These are phyloP conservation scores for Papilio helenus DNA, from an alignment of 1,140 invertebrate species.

Conservation along the genomic window DNA sequence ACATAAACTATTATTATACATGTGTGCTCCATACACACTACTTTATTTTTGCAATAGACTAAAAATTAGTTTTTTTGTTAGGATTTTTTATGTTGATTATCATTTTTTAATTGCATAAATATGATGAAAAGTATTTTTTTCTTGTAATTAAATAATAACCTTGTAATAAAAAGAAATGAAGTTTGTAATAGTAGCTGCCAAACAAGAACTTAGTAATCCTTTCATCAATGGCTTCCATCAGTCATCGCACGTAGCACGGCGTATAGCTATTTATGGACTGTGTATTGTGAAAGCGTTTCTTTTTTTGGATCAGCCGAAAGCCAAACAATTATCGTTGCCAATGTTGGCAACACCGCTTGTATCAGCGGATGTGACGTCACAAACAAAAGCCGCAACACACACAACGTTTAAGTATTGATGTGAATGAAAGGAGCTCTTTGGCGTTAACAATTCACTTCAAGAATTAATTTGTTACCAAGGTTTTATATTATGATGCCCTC, in stretches of 20 bases:
- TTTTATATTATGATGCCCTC: background rate
- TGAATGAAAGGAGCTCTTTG: background rate
- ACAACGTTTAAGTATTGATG: background rate
- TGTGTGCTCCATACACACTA: too few species aligned
- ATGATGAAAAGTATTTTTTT: too few species aligned
- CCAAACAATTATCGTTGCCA: slow-evolving; percentile 14
- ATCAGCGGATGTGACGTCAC: slow-evolving; percentile 18
- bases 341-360: background rate
- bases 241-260: slow-evolving; percentile 8
- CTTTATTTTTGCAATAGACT: too few species aligned
- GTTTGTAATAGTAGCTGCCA: background rate
- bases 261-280: slow-evolving; percentile 14
- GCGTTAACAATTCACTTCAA: background rate
- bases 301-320: slow-evolving; percentile 17
- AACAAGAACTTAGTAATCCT: background rate
- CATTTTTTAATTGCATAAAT: too few species aligned
- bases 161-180: too few species aligned
- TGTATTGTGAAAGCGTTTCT: slow-evolving; percentile 23
- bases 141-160: too few species aligned
- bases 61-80: too few species aligned
- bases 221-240: background rate
- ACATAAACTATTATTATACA: too few species aligned
- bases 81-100: too few species aligned
- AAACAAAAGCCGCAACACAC: background rate
- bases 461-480: background rate